Conservation (phyloP, 1,140 invertebrate genomes). For the Zelostemma sp. region DNA sequence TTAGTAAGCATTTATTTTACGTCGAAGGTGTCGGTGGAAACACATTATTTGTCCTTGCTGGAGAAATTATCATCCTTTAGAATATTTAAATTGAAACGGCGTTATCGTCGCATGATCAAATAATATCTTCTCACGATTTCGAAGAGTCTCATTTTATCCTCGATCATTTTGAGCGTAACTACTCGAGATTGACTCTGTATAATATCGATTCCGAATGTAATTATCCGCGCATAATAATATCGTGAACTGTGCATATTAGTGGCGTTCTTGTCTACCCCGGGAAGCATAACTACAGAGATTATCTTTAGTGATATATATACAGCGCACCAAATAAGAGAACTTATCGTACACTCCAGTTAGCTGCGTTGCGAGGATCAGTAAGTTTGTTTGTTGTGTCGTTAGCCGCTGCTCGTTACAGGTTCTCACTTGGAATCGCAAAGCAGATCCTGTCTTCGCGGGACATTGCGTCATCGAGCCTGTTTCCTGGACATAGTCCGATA, state of each 20-base stretch:
- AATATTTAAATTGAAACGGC: constrained; percentile 21
- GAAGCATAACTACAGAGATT: constrained; percentile 36
- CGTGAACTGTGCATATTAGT: constrained; percentile 21
- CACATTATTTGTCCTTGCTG: too few species aligned
- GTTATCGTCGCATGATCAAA: constrained; percentile 31
- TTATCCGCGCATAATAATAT: constrained; percentile 38
- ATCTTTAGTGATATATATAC: constrained; percentile 23
- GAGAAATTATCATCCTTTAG: not conserved
- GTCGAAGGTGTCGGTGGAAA: not conserved
- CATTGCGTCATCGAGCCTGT: constrained; percentile 36
- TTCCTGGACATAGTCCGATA: constrained; percentile 47
- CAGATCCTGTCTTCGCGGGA: constrained; percentile 7
- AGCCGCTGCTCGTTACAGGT: constrained; percentile 1
- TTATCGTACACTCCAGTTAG: constrained; percentile 12
- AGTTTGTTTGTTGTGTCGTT: constrained; percentile 15
- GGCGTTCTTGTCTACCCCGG: constrained; percentile 31
- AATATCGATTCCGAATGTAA: constrained; percentile 16
- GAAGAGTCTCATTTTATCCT: constrained; percentile 12
- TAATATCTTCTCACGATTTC: constrained; percentile 34
- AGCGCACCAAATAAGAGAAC: constrained; percentile 16
- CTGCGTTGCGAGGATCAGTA: constrained; percentile 19
- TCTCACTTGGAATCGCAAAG: constrained; percentile 7
- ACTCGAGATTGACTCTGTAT: constrained; percentile 25
- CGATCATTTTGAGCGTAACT: constrained; percentile 17
- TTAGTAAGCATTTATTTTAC: not conserved